Percentiles rank a stretch among this genome's conserved stretches.
Conservation (phyloP, 2,113 vertebrate species). For the Dasyornis broadbenti region DNA sequence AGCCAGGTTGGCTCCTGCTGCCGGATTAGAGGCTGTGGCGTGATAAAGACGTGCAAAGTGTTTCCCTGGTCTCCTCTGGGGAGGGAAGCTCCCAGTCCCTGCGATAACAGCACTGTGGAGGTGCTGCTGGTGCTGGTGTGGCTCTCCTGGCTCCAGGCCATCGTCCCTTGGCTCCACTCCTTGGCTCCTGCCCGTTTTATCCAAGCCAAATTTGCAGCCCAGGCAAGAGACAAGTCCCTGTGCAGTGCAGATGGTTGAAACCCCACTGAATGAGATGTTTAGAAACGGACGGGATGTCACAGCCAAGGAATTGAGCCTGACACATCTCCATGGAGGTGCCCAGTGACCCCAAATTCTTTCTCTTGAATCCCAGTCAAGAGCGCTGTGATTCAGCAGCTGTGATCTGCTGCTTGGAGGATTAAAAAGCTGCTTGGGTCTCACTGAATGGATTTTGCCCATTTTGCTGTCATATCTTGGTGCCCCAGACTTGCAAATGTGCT, state of each 20-base stretch:
- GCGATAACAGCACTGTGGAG: fast-evolving
- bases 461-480: neutral
- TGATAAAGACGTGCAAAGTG: constrained; percentile 36
- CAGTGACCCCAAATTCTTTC: neutral
- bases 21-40: neutral
- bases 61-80: neutral
- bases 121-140: neutral
- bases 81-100: neutral
- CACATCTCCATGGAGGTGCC: neutral
- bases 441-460: constrained; percentile 2
- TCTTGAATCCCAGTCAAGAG: neutral
- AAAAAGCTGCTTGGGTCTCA: neutral
- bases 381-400: constrained; percentile 5
- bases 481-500: neutral
- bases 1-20: constrained; percentile 12
- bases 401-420: constrained; percentile 13
- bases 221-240: neutral
- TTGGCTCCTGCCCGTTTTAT: neutral
- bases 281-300: neutral
- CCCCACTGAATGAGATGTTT: constrained; percentile 8
- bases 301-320: neutral
- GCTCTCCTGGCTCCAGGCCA: neutral
- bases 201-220: neutral
- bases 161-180: neutral
- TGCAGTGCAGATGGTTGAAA: constrained; percentile 45